A percentile compares a stretch with the other conserved stretches of the same genome.
phyloP scores from a whole-genome alignment of 1,140 invertebrate genomes.

The Drosophila lacteicornis region DNA sequence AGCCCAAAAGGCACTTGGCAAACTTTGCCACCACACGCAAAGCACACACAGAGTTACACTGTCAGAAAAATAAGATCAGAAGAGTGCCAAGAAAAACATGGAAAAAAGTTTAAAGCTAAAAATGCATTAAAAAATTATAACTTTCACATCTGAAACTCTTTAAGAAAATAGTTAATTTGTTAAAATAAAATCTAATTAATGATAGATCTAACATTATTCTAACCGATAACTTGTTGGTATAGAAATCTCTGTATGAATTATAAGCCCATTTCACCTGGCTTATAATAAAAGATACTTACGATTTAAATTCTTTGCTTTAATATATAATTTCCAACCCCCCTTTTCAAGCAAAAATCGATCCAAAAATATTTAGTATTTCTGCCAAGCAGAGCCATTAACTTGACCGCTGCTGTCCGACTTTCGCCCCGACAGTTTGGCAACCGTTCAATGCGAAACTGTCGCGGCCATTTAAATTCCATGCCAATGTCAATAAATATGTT shows the following conservation, averaged over 20 bases:
- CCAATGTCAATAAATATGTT: slow-evolving; percentile 43
- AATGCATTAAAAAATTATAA: not conserved
- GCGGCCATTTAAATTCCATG: slow-evolving; percentile 47
- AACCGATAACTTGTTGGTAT: too few relatives aligned
- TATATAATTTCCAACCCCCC: too few relatives aligned
- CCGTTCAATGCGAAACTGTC: slow-evolving; percentile 37
- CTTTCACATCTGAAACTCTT: not conserved
- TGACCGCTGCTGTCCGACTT: slow-evolving; percentile 30
- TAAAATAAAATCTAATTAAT: too few relatives aligned
- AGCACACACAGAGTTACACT: slow-evolving; percentile 15
- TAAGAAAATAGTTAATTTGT: too few relatives aligned
- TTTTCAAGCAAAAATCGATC: too few relatives aligned
- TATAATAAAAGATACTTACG: too few relatives aligned
- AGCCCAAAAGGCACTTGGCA: slow-evolving; percentile 53
- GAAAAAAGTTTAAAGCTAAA: not conserved
- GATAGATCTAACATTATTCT: too few relatives aligned
- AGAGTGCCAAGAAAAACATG: not conserved
- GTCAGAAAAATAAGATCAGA: not conserved
- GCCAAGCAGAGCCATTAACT: not conserved
- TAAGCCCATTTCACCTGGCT: too few relatives aligned
- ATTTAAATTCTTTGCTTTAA: not conserved
- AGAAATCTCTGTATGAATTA: too few relatives aligned
- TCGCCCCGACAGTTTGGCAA: slow-evolving; percentile 35
- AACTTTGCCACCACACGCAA: slow-evolving; percentile 52
- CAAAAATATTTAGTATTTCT: not conserved